phyloP scores from a whole-genome alignment of 2,888 invertebrate species.

The Prenolepis imparis region DNA sequence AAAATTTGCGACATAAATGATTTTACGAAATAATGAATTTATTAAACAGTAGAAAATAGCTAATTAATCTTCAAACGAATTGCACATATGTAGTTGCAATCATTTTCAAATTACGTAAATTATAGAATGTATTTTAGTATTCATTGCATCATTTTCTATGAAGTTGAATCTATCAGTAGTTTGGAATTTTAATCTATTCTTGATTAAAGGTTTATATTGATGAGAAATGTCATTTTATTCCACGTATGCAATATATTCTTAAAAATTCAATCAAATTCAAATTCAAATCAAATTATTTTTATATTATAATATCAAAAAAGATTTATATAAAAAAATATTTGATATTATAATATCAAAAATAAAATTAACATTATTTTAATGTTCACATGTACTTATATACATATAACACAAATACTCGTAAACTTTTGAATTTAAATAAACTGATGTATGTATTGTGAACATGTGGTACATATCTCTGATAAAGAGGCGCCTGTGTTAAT shows the following conservation, averaged over 20 bases:
- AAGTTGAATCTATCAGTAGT: neutral
- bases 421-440: constrained; percentile 6
- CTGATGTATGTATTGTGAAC: neutral
- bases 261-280: neutral
- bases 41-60: constrained; percentile 1
- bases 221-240: neutral
- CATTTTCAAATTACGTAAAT: neutral
- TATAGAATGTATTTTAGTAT: neutral
- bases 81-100: neutral
- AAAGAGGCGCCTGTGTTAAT: constrained; percentile 6
- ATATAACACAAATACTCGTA: neutral
- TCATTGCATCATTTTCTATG: neutral
- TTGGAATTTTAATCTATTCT: neutral
- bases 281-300: neutral
- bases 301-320: no score
- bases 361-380: neutral
- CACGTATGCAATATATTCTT: neutral
- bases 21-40: neutral
- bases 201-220: neutral
- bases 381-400: neutral
- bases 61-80: neutral
- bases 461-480: neutral
- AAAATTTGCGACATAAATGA: neutral
- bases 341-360: neutral
- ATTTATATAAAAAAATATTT: no score